A percentile compares a stretch with the other conserved stretches of the same genome.
These are phyloP conservation scores for Cheilinus undulatus DNA, from an alignment of 2,113 vertebrate species.

Conservation along the genomic window DNA sequence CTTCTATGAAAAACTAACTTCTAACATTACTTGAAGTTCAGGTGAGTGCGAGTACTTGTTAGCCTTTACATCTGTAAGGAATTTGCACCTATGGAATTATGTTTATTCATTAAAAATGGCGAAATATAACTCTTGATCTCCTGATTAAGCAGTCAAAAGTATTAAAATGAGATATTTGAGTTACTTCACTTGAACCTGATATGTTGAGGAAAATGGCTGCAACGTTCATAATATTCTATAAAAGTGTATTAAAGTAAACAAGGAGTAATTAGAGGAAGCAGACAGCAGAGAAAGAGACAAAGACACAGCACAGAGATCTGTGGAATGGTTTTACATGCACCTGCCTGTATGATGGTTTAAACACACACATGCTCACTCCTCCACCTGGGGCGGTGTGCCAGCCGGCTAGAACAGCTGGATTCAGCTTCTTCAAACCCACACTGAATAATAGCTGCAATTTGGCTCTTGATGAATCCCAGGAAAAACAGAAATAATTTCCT, in stretches of 20 bases:
- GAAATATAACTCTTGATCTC: too few relatives aligned
- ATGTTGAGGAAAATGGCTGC: too few relatives aligned
- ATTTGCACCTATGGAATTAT: too few relatives aligned
- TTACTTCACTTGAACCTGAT: too few relatives aligned
- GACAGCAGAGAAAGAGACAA: slow-evolving; percentile 27
- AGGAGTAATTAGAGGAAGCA: slow-evolving; percentile 20
- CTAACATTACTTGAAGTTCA: too few relatives aligned
- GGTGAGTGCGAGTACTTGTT: too few relatives aligned
- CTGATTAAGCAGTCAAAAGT: too few relatives aligned
- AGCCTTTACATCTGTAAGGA: too few relatives aligned
- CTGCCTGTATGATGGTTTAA: slow-evolving; percentile 10
- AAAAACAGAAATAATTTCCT: slow-evolving; percentile 52
- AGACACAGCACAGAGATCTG: slow-evolving; percentile 25
- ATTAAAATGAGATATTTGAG: too few relatives aligned
- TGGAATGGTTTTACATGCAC: not conserved
- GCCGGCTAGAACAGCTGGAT: slow-evolving; percentile 70
- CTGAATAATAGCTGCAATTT: slow-evolving; percentile 71
- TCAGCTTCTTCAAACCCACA: slow-evolving; percentile 51
- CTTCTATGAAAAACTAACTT: too few relatives aligned
- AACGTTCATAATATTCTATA: too few relatives aligned
- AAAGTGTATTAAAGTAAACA: slow-evolving; percentile 12
- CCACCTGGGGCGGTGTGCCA: slow-evolving; percentile 43
- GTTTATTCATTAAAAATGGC: too few relatives aligned
- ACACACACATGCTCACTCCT: slow-evolving; percentile 19
- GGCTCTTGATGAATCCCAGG: slow-evolving; percentile 68